Evolutionary conservation across 2,888 invertebrate species (phyloP).

Genomic region (Exocentrus adspersus): DNA sequence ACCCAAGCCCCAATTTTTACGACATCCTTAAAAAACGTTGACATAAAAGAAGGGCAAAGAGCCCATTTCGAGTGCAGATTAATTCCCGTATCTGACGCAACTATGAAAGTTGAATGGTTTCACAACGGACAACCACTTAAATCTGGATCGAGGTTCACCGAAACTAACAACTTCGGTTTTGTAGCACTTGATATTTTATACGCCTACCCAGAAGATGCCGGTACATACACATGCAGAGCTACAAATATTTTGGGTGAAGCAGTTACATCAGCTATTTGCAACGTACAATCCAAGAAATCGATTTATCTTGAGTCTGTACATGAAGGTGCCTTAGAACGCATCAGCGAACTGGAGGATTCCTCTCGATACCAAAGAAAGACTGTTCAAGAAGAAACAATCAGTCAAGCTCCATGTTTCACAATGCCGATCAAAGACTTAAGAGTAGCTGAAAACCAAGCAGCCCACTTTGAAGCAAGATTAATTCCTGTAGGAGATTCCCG

Average conservation of each 20-base stretch:
- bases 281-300: slow-evolving; percentile 83
- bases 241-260: slow-evolving; percentile 93
- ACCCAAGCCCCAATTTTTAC: slow-evolving; percentile 94
- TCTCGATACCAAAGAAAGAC: slow-evolving; percentile 79
- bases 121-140: slow-evolving; percentile 90
- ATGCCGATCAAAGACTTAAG: slow-evolving; percentile 87
- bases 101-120: slow-evolving; percentile 96
- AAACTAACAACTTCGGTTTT: slow-evolving; percentile 97
- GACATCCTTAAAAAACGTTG: slow-evolving; percentile 89
- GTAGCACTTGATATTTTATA: slow-evolving; percentile 96
- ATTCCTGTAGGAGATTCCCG: slow-evolving; percentile 95
- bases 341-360: slow-evolving; percentile 84
- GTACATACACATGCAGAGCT: slow-evolving; percentile 94
- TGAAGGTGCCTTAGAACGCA: slow-evolving; percentile 82
- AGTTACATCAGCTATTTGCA: slow-evolving; percentile 88
- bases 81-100: slow-evolving; percentile 93
- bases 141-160: slow-evolving; percentile 94
- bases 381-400: slow-evolving; percentile 80
- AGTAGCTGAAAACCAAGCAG: slow-evolving; percentile 90
- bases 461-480: slow-evolving; percentile 92
- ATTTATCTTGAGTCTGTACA: slow-evolving; percentile 90
- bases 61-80: slow-evolving; percentile 95
- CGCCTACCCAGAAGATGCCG: slow-evolving; percentile 95
- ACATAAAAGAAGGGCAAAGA: slow-evolving; percentile 93
- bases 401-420: slow-evolving; percentile 92